Base-by-base conservation (phyloP, 2,888 invertebrate genomes). In the Crematogaster levior region DNA sequence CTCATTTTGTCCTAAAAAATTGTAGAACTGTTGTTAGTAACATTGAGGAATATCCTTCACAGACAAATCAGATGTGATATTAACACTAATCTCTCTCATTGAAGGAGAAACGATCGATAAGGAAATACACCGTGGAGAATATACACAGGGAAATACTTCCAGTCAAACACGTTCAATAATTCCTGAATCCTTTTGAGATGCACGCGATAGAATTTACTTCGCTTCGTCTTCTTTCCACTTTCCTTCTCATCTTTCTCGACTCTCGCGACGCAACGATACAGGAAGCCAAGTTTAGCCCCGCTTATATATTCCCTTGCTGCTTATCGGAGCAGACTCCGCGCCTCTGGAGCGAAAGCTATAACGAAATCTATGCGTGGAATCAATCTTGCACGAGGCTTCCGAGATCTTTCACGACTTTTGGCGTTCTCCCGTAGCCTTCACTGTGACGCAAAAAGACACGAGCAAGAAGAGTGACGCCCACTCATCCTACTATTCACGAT, bases 341-440 rank as follows among this genome's bases (percentile, higher is more conserved):
- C 46, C 46, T 46, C 21, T 43, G 21, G 7, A 68, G 53, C 24
- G 51, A 51, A 40, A 77, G 70, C 70, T 56, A 82, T 88, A 86
- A 86, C 84, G 80, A 86, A 86, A 88, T 88, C 82, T 70, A 85
- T 58, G 86, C 83, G 81, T 46, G 60, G 43, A 84, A 88, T 88
- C 88, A 88, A 88, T 88, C 88, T 88, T 88, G 81, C 86, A 89
- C 68, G 84, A 89, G 82, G 40, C 86, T 84, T 60, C 79, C 79
- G 77, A 79, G 77, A 84, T 89, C 75, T 83, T 80, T 85, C 83
- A 75, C 84, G 87, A 88, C 82, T 84, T 88, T 88, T 86, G 82
- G 86, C 82, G 73, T 88, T 68, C 56, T 24, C 58, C 37, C 51
- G 68, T 75, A 80, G 72, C 53, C 43, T 58, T 75, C 73, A 66